Evolutionary conservation across 1,140 invertebrate genomes (phyloP), one percentile per base, ranked within the genome.

Genomic region (Meloidogyne floridensis): DNA sequence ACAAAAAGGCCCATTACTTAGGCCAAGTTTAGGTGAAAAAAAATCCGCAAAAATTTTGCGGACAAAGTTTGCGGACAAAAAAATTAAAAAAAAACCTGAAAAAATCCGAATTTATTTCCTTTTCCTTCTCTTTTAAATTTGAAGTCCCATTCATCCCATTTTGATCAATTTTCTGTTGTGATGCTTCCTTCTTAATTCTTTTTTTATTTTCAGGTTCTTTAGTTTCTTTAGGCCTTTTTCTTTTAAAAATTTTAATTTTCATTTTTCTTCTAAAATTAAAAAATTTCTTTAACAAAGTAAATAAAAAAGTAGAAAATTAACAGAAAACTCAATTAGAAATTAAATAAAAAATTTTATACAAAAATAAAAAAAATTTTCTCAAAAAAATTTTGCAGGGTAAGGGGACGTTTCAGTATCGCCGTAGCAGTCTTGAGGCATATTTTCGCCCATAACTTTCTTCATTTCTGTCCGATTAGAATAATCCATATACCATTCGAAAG

Each of bases 231-330:
- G 47, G 7, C 3, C 15, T 6, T 13, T 56, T 47, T 53, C 4
- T 54, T 75, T 47, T 51, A 53, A 75, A 47, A 3, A 11, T 56
- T 11, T 20, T 56, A 15, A 11, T 75, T 75, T 13, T 47, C 47
- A 47, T 32, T 75, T 65, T 56, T 43, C n/a, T 54, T 56, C 51
- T 54, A 42, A 42, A 43, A 75, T 47, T 75, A 11, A 47, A 75
- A n/a, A 11, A 75, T 11, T 8, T 18, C 9, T 13, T 13, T n/a
- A 74, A 53, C n/a, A 74, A 47, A 47, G n/a, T 43, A 43, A 15
- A 18, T 74, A 7, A 43, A 74, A 74, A 74, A 74, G 15, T 13
- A 74, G 42, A 15, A 74, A 74, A 47, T 43, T 5, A 74, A 72
- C 42, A 42, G 42, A 10, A 32, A 42, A 74, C 15, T 74, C 13